Evolutionary conservation across 2,113 vertebrate genomes (phyloP), one percentile per base, ranked within the genome.

Genomic region (Bos javanicus): DNA sequence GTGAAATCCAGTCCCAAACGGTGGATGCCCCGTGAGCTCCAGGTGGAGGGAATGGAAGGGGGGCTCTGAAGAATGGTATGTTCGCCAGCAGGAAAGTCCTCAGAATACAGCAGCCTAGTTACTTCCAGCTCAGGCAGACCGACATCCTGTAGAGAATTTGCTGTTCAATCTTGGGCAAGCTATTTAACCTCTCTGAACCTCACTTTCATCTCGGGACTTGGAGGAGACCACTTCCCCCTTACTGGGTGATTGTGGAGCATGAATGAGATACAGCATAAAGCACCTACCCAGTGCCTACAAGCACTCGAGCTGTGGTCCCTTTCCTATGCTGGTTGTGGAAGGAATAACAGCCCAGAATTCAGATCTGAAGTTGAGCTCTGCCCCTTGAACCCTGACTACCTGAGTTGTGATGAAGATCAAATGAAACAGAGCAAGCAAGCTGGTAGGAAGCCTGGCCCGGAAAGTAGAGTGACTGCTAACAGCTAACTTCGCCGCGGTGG

Each of bases 401-500:
- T 86, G 25, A 92, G n/a, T 3, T n/a, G 12, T 59, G 59, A 56
- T 28, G 56, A 84, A 17, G 21, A 60, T 56, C 54, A 84, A 81
- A 52, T 33, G 43, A 82, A 64, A 64, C 36, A 13, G 57, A 26
- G 19, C 7, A 39, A 33, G 11, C 48, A 48, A 48, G 48, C 17
- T n/a, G 16, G 71, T 11, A 26, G 30, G 59, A 60, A n/a, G 23
- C 46, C n/a, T 30, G 84, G 28, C 59, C 57, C 43, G 16, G 11
- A 86, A 85, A 50, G 16, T 0, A 33, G 25, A 85, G 30, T 21
- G 54, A 23, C 71, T 39, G 50, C 11, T 17, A 7, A n/a, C 11
- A 83, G 36, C 39, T 83, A n/a, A 78, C 6, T 0, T 59, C 46
- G 43, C 5, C 4, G 3, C 0, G 1, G 9, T 2, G 11, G 39